Base-by-base conservation (phyloP, 2,888 invertebrate genomes). In the Cancer borealis region DNA sequence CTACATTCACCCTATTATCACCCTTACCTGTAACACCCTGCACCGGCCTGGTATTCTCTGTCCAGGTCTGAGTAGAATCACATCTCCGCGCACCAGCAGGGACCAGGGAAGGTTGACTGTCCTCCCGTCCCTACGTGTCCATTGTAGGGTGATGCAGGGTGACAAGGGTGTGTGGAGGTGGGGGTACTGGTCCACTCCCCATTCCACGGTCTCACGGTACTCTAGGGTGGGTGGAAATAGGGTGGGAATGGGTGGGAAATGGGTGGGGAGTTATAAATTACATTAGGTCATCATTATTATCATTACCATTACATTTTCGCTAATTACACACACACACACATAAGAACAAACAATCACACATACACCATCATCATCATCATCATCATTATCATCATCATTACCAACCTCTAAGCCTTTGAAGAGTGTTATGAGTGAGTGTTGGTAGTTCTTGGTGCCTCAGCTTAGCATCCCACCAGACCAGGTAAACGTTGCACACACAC, bases 121-220 rank as follows among this genome's bases (percentile, higher is more conserved):
- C 90, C 97, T 96, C 96, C 98, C 98, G 97, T 99, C 99, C 95
- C 99, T 97, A 96, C 98, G 98, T 0, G 99, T 98, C 99, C 99
- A 99, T 96, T 99, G 99, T 95, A 99, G 97, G 66, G 99, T 98
- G 92, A 99, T 98, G 96, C 99, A 99, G 0, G 99, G 99, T 4
- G 99, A 99, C 96, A 98, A 97, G 2, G 99, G 99, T 95, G 98
- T 98, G 96, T 98, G 98, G 14, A 99, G 97, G 96, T 98, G 98
- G 4, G 99, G 98, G 97, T 98, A 99, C 96, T 98, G 98, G 88
- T 97, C 97, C 10, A 97, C 97, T 92, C 97, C 97, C 99, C 98
- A 99, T 0, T 87, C n/a, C 47, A 93, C 92, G 49, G 46, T 92
- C 17, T 73, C 47, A 30, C 79, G 49, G 46, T 60, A 49, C 49